These are phyloP conservation scores for Epizoanthus rinbou DNA, from an alignment of 92 coral and sea anemone genomes.

Conservation along the genomic window DNA sequence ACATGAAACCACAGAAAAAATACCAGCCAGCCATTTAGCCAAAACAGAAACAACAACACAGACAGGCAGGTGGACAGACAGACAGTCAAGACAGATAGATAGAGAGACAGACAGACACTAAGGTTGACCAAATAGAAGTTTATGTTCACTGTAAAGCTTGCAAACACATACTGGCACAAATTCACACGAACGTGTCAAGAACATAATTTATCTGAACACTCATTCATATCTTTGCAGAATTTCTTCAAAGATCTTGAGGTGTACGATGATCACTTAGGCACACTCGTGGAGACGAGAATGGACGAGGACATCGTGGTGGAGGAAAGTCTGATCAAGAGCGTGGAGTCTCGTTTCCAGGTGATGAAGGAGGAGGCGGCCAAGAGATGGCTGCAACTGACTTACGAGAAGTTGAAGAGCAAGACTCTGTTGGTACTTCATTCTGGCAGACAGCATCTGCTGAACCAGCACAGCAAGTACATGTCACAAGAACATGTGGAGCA, in stretches of 20 bases:
- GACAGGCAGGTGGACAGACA: too few relatives aligned
- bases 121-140: too few relatives aligned
- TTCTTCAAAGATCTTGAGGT: slow-evolving; percentile 80
- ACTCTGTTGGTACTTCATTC: slow-evolving; percentile 60
- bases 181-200: background rate
- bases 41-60: too few relatives aligned
- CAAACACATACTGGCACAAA: background rate
- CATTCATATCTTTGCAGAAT: slow-evolving; percentile 53
- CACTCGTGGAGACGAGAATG: slow-evolving; percentile 59
- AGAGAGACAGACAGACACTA: too few relatives aligned
- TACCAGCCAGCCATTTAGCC: too few relatives aligned
- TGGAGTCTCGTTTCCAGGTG: slow-evolving; percentile 73
- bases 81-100: too few relatives aligned
- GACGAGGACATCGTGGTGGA: slow-evolving; percentile 83
- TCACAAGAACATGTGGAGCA: slow-evolving; percentile 88
- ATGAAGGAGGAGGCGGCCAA: slow-evolving; percentile 68
- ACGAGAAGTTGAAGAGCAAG: slow-evolving; percentile 68
- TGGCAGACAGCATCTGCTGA: slow-evolving; percentile 71
- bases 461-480: slow-evolving; percentile 72
- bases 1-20: too few relatives aligned
- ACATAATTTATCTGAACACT: background rate
- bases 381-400: slow-evolving; percentile 67
- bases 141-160: too few relatives aligned
- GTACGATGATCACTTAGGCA: slow-evolving; percentile 59
- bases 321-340: slow-evolving; percentile 71